Conservation (phyloP, 2,888 invertebrate species). For the Scelioninae gen. 2 region DNA sequence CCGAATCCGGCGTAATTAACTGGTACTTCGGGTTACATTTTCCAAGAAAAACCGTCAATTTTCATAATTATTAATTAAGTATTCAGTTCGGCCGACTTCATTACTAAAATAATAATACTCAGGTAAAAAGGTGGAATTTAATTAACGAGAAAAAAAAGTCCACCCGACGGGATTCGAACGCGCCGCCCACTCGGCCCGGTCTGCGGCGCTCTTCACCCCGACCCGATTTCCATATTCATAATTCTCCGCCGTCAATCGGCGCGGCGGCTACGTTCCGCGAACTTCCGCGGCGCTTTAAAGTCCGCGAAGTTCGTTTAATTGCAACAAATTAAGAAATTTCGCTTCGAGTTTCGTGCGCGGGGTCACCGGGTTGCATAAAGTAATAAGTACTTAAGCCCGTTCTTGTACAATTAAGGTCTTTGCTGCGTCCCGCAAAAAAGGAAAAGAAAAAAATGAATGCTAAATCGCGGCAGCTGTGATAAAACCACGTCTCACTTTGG, state of each 20-base stretch:
- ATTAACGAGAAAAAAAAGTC: too few species aligned
- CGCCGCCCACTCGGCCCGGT: too few species aligned
- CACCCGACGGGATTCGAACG: too few species aligned
- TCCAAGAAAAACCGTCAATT: not conserved
- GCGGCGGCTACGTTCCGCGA: slow-evolving; percentile 27
- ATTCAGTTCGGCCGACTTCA: not conserved
- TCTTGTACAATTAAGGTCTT: slow-evolving; percentile 42
- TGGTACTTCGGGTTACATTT: slow-evolving; percentile 1
- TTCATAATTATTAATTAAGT: not conserved
- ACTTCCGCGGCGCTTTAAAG: slow-evolving; percentile 42
- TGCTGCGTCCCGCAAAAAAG: not conserved
- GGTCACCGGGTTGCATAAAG: slow-evolving; percentile 36
- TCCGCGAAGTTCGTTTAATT: slow-evolving; percentile 41
- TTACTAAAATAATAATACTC: not conserved
- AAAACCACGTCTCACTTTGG: slow-evolving; percentile 22
- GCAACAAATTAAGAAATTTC: slow-evolving; percentile 50
- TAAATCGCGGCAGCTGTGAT: slow-evolving; percentile 33
- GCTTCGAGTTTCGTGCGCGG: slow-evolving; percentile 2
- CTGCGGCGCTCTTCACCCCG: too few species aligned
- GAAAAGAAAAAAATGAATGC: slow-evolving; percentile 19
- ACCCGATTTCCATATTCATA: slow-evolving; percentile 45
- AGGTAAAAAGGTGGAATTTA: too few species aligned
- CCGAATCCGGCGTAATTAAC: slow-evolving; percentile 28
- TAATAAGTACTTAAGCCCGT: slow-evolving; percentile 48
- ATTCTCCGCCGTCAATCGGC: slow-evolving; percentile 27